Conservation (phyloP, 2,888 invertebrate genomes). For the Apotomis turbidana region DNA sequence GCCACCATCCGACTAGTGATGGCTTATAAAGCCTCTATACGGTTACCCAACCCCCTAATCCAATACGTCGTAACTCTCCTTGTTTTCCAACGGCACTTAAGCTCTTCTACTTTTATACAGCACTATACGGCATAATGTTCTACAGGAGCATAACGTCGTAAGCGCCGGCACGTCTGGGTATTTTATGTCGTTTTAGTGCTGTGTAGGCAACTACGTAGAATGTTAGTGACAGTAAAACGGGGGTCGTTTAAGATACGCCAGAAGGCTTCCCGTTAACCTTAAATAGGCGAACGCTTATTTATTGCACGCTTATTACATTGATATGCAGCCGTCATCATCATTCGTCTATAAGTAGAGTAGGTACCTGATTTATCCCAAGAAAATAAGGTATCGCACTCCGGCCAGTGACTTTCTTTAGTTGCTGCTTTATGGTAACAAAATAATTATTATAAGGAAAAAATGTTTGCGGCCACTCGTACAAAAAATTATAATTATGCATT, state of each 20-base stretch:
- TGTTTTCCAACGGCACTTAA: background rate
- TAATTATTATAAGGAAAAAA: no score
- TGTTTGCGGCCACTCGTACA: no score
- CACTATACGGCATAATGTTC: background rate
- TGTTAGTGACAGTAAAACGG: constrained; percentile 3
- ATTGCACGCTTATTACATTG: background rate
- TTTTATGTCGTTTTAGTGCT: background rate
- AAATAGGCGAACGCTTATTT: background rate
- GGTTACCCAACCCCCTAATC: background rate
- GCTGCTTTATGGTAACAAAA: no score
- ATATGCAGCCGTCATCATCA: no score
- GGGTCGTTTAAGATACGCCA: constrained; percentile 1
- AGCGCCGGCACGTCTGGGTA: background rate
- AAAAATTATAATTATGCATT: no score
- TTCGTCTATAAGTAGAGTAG: no score
- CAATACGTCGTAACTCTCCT: background rate
- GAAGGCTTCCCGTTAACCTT: background rate
- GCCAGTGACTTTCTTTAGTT: no score
- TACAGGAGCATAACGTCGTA: background rate
- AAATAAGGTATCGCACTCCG: no score
- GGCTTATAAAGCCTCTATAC: constrained; percentile 14
- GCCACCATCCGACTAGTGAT: constrained; percentile 4
- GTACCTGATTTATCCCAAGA: no score
- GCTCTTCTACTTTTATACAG: background rate
- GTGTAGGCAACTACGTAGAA: constrained; percentile 8